Conservation (phyloP, 2,888 invertebrate species). For the Chrysopilus asiliformis region DNA sequence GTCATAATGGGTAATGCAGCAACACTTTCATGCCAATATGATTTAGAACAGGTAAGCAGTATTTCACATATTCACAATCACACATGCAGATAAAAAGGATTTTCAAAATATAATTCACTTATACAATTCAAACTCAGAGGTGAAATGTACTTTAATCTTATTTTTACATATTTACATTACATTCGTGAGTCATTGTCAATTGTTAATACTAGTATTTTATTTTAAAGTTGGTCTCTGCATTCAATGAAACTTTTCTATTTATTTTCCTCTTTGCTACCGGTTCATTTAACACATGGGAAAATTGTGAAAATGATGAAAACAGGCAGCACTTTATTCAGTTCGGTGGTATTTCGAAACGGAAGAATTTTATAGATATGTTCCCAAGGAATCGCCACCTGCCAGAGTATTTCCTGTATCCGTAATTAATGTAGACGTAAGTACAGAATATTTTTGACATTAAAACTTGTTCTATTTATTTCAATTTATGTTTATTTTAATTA, state of each 20-base stretch:
- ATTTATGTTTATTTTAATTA: no score
- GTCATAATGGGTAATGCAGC: conserved; percentile 37
- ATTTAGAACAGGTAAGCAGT: conserved; percentile 34
- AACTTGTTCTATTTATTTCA: no score
- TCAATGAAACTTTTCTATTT: no score
- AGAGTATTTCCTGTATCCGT: conserved; percentile 42
- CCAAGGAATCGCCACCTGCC: conserved; percentile 44
- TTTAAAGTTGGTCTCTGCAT: no score
- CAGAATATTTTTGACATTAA: no score
- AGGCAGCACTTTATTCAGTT: conserved; percentile 43
- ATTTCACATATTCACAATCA: background rate
- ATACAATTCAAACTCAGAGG: background rate
- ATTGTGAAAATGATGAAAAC: no score
- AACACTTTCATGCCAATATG: conserved; percentile 36
- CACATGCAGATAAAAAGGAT: background rate
- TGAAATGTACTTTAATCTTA: background rate
- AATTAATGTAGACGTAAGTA: conserved; percentile 46
- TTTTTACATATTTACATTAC: background rate
- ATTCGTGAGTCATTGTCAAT: background rate
- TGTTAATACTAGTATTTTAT: no score
- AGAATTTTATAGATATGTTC: conserved; percentile 50
- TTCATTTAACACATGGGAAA: no score
- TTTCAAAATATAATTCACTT: background rate
- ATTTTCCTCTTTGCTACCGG: no score
- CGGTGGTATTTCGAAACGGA: conserved; percentile 48